A percentile compares a stretch with the other conserved stretches of the same genome.
These are phyloP conservation scores for Ephydatia muelleri DNA, from an alignment of 37 sponge, comb jelly and placozoan genomes.

Conservation along the genomic window DNA sequence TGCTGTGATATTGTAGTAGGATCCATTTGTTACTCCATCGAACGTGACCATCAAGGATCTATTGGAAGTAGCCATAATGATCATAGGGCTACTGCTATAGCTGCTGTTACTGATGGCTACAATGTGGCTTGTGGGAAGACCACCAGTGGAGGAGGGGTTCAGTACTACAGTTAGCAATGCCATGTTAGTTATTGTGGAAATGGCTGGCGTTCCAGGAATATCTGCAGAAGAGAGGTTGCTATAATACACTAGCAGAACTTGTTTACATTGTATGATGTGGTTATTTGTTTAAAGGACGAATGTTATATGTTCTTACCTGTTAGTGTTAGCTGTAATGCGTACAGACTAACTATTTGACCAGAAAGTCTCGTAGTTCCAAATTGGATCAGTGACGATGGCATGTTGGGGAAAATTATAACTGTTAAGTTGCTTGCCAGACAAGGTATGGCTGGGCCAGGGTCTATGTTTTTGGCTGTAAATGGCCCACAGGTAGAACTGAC, in stretches of 20 bases:
- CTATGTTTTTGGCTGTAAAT: background rate
- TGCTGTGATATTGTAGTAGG: background rate
- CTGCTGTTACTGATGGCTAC: background rate
- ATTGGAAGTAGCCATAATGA: background rate
- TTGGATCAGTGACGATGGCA: background rate
- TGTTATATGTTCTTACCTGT: background rate
- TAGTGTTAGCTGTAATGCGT: background rate
- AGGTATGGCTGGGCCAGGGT: background rate
- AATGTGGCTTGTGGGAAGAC: background rate
- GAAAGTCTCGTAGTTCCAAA: background rate
- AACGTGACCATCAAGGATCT: background rate
- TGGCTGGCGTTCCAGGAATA: background rate
- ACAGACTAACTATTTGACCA: background rate
- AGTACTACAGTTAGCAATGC: background rate
- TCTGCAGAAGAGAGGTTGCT: background rate
- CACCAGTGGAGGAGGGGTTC: background rate
- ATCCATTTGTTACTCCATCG: background rate
- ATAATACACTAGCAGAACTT: background rate
- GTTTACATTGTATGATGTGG: background rate
- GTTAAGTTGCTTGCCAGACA: background rate
- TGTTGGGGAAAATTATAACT: background rate
- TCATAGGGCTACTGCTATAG: background rate
- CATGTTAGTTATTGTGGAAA: background rate
- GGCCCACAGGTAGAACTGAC: background rate
- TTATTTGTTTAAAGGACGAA: background rate